Conservation (phyloP, 2,113 vertebrate genomes). For the Stegostoma tigrinum region DNA sequence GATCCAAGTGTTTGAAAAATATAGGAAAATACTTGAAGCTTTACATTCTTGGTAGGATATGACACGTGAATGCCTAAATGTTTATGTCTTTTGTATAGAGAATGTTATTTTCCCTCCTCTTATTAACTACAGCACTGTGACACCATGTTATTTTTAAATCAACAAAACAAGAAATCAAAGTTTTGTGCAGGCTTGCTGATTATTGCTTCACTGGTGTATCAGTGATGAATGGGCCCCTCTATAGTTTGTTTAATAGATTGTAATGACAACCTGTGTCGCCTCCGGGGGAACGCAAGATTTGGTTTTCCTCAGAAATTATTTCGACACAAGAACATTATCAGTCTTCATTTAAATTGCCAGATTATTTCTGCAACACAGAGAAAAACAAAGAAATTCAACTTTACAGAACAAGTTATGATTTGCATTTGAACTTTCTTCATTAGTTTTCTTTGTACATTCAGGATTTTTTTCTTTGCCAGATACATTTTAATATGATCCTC, state of each 20-base stretch:
- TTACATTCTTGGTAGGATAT: too few species aligned
- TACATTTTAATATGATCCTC: neutral
- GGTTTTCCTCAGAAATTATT: slow-evolving; percentile 24
- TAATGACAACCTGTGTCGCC: slow-evolving; percentile 19
- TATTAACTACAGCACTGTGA: slow-evolving; percentile 7
- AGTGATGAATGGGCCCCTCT: slow-evolving; percentile 15
- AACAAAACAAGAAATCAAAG: slow-evolving; percentile 23
- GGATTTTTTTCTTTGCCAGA: neutral
- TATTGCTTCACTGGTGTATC: neutral
- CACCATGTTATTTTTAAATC: slow-evolving; percentile 1
- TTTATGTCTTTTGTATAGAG: slow-evolving; percentile 1
- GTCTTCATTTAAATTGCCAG: slow-evolving; percentile 28
- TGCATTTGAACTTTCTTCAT: neutral
- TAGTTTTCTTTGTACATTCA: neutral
- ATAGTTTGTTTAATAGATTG: slow-evolving; percentile 2
- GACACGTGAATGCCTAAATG: neutral
- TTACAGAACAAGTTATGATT: slow-evolving; percentile 8
- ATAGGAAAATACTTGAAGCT: neutral
- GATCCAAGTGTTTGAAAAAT: neutral
- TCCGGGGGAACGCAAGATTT: slow-evolving; percentile 5
- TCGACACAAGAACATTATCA: neutral
- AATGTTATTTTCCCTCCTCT: slow-evolving; percentile 9
- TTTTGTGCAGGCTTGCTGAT: neutral
- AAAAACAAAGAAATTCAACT: slow-evolving; percentile 24
- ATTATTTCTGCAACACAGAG: slow-evolving; percentile 5